These are phyloP conservation scores for Chlorocebus sabaeus DNA, from an alignment of 2,113 vertebrate species.

Conservation along the genomic window DNA sequence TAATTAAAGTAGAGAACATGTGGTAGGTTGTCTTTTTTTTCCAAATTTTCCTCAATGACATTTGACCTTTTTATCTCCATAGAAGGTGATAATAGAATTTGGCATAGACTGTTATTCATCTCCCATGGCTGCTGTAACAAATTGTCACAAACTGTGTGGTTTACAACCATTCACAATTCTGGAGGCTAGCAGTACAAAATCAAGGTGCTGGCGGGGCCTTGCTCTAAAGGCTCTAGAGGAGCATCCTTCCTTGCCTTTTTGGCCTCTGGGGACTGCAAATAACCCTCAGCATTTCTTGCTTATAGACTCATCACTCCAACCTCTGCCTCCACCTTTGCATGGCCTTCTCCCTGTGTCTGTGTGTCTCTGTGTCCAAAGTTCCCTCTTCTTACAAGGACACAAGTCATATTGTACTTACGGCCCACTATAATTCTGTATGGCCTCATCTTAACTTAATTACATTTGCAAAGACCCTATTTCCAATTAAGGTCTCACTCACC, in stretches of 20 bases:
- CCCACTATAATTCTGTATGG: not conserved
- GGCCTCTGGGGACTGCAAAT: not conserved
- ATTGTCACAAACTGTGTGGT: not conserved
- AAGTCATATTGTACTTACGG: not conserved
- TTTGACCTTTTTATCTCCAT: not conserved
- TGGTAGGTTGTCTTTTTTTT: not conserved
- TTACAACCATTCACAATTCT: not conserved
- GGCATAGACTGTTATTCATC: not conserved
- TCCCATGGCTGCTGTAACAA: not conserved
- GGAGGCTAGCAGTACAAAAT: not conserved
- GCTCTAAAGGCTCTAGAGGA: not conserved
- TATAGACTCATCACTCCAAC: not conserved
- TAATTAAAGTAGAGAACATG: slow-evolving; percentile 22
- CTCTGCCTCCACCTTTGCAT: not conserved
- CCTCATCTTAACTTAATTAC: not conserved
- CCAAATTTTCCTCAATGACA: not conserved
- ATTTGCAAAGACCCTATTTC: not conserved
- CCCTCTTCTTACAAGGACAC: not conserved
- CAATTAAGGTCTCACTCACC: not conserved
- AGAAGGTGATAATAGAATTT: not conserved
- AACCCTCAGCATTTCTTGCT: not conserved
- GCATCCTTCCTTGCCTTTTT: not conserved
- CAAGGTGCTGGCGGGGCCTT: not conserved
- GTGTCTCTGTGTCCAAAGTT: not conserved
- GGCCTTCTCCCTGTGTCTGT: not conserved